Base-by-base conservation (phyloP, 35 echinoderm and acorn worm genomes). In the Diadema setosum region DNA sequence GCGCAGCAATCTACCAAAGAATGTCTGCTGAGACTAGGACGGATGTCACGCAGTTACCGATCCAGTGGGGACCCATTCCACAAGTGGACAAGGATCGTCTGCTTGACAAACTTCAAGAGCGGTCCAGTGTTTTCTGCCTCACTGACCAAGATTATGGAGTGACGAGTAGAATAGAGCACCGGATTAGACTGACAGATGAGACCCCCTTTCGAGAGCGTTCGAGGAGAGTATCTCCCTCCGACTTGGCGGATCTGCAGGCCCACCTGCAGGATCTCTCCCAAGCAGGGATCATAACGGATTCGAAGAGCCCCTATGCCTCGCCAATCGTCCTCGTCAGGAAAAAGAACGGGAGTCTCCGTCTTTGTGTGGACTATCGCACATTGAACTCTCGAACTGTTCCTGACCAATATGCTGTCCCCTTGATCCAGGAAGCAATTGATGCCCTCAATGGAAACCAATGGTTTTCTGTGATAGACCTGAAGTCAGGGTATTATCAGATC, bases 401-500 rank as follows among this genome's bases (percentile, higher is more conserved):
- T 5, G 83, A 95, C 52, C 81, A 89, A 25, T 87, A 95, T 65
- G 58, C 88, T 30, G 84, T 95, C 6, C 88, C 93, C 39, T 39
- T 91, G 7, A 83, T 95, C 2, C 83, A 91, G 43, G 93, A 95
- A 21, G 89, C 88, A 0, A 17, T 95, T 9, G 93, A 95, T 43
- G 81, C 42, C 48, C 37, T 91, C 32, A 82, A 42, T 24, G 89
- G 59, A 0, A 86, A 65, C 29, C 70, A 26, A 1, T 95, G 93
- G 93, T 95, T 95, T 42, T 91, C 88, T 16, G 83, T 91, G n/a
- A 87, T 95, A 37, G 89, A 95, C 64, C 44, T 95, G 14, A 95
- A 95, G 32, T 95, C 93, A 7, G 93, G 93, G 18, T 96, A 78
- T 42, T 91, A 91, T 29, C 93, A 92, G 33, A 96, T 92, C 1